Conservation (phyloP, 2,797 vertebrate genomes). For the Dipus sagitta region DNA sequence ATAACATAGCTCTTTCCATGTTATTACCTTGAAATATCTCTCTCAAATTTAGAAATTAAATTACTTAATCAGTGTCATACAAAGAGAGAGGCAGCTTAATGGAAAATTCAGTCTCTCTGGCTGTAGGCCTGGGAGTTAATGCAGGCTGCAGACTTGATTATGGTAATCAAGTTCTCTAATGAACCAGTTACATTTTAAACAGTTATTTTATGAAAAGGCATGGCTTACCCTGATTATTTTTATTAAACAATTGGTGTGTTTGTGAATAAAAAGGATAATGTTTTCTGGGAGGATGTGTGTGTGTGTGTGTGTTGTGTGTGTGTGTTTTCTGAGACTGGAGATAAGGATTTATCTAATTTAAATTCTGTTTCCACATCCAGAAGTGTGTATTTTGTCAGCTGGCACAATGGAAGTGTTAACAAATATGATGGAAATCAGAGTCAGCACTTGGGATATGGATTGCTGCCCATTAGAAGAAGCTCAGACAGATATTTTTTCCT, state of each 20-base stretch:
- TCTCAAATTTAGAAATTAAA: background rate
- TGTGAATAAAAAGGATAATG: background rate
- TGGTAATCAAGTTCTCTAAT: background rate
- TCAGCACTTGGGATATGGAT: too few species aligned
- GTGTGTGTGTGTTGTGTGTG: background rate
- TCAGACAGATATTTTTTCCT: too few species aligned
- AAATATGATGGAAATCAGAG: background rate
- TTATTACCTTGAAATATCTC: background rate
- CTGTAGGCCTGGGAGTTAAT: background rate
- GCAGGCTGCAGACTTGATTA: background rate
- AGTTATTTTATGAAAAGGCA: background rate
- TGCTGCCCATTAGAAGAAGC: too few species aligned
- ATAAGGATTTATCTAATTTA: slow-evolving; percentile 34
- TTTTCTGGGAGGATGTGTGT: background rate
- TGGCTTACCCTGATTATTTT: background rate
- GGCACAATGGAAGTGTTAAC: slow-evolving; percentile 66
- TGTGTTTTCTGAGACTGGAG: slow-evolving; percentile 15
- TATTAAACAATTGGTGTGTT: background rate
- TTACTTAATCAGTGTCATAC: background rate
- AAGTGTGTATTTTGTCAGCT: slow-evolving; percentile 17
- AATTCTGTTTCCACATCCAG: background rate
- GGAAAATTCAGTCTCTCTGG: background rate
- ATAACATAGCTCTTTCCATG: background rate
- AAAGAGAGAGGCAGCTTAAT: background rate
- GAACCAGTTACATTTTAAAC: background rate